phyloP scores from a whole-genome alignment of 2,797 vertebrate species.

The Rhynchotus rufescens region DNA sequence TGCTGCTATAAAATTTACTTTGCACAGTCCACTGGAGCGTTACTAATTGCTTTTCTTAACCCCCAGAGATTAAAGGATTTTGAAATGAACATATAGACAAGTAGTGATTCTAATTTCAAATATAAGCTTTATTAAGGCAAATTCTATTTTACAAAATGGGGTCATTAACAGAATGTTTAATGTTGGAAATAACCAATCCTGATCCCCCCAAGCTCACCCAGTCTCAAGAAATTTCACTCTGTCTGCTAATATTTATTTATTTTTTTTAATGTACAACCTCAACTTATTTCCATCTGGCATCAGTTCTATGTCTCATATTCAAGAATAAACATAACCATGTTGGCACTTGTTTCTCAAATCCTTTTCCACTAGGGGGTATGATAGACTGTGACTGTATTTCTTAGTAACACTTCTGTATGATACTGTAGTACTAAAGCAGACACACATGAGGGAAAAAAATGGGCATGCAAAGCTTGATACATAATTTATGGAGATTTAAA shows the following conservation, averaged over 20 bases:
- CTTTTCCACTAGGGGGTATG: constrained; percentile 66
- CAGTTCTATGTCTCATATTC: neutral
- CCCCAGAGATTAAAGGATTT: constrained; percentile 71
- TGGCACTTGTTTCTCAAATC: constrained; percentile 59
- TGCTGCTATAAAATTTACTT: constrained; percentile 64
- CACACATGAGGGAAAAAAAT: constrained; percentile 15
- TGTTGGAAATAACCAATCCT: constrained; percentile 28
- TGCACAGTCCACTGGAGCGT: constrained; percentile 57
- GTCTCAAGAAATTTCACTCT: neutral
- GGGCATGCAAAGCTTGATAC: neutral
- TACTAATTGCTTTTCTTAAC: constrained; percentile 73
- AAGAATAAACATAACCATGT: neutral
- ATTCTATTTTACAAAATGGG: constrained; percentile 24
- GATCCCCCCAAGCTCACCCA: neutral
- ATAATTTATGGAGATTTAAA: constrained; percentile 55
- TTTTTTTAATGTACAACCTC: constrained; percentile 1
- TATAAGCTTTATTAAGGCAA: constrained; percentile 49
- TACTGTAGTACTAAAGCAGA: neutral
- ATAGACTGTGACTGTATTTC: constrained; percentile 50
- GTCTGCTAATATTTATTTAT: neutral
- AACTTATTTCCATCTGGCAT: constrained; percentile 40
- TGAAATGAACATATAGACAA: constrained; percentile 68
- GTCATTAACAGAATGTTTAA: constrained; percentile 48
- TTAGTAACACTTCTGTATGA: neutral
- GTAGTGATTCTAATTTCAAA: constrained; percentile 63